These are phyloP conservation scores for Agonum fuliginosum DNA, from an alignment of 2,888 invertebrate genomes.

Conservation along the genomic window DNA sequence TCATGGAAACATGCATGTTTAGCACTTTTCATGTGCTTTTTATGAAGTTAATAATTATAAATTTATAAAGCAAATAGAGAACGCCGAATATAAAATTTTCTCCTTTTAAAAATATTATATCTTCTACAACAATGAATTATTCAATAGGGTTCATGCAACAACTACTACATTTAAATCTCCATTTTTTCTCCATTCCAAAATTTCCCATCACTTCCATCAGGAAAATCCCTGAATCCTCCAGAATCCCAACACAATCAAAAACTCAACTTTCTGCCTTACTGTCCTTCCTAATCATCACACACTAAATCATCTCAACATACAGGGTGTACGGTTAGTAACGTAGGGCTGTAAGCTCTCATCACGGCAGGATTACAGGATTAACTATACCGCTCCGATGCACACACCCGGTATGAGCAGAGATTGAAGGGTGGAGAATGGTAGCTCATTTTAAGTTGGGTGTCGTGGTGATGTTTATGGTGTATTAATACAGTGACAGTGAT, in stretches of 20 bases:
- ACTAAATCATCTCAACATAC: not conserved
- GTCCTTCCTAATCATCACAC: slow-evolving; percentile 1
- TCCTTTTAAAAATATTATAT: too few species aligned
- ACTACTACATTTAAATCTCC: too few species aligned
- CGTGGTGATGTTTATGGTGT: slow-evolving; percentile 2
- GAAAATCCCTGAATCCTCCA: not conserved
- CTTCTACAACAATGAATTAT: too few species aligned
- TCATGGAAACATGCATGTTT: too few species aligned
- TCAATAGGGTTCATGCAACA: too few species aligned
- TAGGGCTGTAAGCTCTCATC: slow-evolving; percentile 55
- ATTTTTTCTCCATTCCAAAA: too few species aligned
- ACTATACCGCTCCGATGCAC: slow-evolving; percentile 19
- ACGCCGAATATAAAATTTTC: too few species aligned
- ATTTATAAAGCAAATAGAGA: too few species aligned
- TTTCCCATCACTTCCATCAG: not conserved
- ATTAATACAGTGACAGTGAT: slow-evolving; percentile 33
- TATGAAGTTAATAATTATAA: too few species aligned
- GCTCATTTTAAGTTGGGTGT: slow-evolving; percentile 54
- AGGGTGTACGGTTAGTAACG: not conserved
- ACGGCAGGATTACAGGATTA: slow-evolving; percentile 53
- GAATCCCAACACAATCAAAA: slow-evolving; percentile 24
- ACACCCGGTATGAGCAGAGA: slow-evolving; percentile 20
- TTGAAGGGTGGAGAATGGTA: slow-evolving; percentile 55
- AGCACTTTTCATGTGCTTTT: too few species aligned
- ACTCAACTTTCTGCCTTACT: not conserved